A percentile compares a stretch with the other conserved stretches of the same genome.
phyloP scores from a whole-genome alignment of 1,140 invertebrate species.

The Plutomurus gul region DNA sequence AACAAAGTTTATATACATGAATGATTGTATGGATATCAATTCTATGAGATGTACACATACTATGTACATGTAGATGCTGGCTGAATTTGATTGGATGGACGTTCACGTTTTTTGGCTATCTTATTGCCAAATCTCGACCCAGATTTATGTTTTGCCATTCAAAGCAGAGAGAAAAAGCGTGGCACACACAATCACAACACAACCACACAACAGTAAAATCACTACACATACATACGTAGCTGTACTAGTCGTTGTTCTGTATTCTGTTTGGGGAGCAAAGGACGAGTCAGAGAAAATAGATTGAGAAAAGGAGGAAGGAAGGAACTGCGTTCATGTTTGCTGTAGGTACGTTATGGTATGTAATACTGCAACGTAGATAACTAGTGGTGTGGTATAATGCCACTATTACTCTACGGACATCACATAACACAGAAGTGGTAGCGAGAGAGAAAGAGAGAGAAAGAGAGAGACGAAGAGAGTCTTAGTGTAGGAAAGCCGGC shows the following conservation, averaged over 20 bases:
- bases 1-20: neutral
- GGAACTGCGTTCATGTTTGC: too few relatives aligned
- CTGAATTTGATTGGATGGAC: slow-evolving; percentile 20
- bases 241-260: too few relatives aligned
- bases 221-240: too few relatives aligned
- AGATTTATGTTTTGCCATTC: slow-evolving; percentile 22
- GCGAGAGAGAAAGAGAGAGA: neutral
- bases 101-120: slow-evolving; percentile 10
- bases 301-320: neutral
- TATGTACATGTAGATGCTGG: neutral
- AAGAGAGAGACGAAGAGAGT: neutral
- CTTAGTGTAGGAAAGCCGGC: neutral
- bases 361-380: too few relatives aligned
- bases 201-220: neutral
- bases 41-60: neutral
- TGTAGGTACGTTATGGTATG: too few relatives aligned
- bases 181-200: neutral
- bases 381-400: too few relatives aligned
- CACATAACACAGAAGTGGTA: too few relatives aligned
- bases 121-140: slow-evolving; percentile 19
- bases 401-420: too few relatives aligned
- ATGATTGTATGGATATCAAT: slow-evolving; percentile 4
- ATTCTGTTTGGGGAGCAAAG: neutral
- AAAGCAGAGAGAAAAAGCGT: slow-evolving; percentile 3
- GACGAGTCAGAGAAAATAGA: too few relatives aligned